A percentile compares a stretch with the other conserved stretches of the same genome.
Conservation (phyloP, 2,888 invertebrate genomes). For the Mantis religiosa region DNA sequence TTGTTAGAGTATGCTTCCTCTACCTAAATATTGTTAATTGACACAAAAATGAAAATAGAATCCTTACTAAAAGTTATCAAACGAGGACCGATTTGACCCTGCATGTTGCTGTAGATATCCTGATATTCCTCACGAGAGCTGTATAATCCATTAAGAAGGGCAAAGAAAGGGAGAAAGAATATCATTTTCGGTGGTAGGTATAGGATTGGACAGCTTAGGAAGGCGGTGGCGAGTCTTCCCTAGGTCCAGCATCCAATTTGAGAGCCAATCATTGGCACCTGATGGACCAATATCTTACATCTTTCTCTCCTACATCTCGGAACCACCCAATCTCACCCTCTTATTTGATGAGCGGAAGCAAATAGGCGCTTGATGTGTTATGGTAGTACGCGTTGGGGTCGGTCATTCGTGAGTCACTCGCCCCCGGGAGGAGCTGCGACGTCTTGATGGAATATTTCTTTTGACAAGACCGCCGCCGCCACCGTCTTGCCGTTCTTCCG, state of each 20-base stretch:
- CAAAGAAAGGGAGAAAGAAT: neutral
- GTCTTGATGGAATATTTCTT: neutral
- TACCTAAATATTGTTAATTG: too few species aligned
- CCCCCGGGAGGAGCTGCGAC: neutral
- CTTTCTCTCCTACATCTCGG: neutral
- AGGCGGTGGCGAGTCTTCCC: neutral
- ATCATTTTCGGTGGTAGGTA: neutral
- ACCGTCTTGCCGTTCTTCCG: neutral
- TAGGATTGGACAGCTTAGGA: neutral
- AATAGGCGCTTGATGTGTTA: slow-evolving; percentile 10
- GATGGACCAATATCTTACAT: slow-evolving; percentile 16
- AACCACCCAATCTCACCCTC: slow-evolving; percentile 2
- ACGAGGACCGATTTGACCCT: too few species aligned
- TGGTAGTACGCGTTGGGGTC: neutral
- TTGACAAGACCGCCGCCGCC: neutral
- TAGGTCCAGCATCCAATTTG: slow-evolving; percentile 11
- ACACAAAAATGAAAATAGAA: too few species aligned
- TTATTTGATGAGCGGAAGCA: slow-evolving; percentile 14
- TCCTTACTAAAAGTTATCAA: too few species aligned
- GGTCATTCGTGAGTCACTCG: neutral
- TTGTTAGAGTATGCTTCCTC: too few species aligned
- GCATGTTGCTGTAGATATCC: too few species aligned
- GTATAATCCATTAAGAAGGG: neutral
- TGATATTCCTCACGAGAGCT: neutral
- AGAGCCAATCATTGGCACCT: slow-evolving; percentile 18